phyloP scores from a whole-genome alignment of 1,140 invertebrate genomes.

The Tetramorium simillimum region DNA sequence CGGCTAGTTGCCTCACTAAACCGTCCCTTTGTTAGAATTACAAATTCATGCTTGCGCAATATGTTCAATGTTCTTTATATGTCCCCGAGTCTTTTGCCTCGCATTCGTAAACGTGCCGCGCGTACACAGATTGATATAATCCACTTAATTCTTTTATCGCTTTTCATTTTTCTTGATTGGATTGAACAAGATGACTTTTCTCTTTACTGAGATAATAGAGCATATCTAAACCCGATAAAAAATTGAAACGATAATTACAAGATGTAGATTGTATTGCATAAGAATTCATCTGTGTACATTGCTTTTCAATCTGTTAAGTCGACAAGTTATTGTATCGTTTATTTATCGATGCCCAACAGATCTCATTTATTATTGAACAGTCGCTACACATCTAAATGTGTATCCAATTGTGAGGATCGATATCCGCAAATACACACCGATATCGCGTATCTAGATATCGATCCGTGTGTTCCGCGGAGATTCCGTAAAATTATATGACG shows the following conservation, averaged over 20 bases:
- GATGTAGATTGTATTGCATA: background rate
- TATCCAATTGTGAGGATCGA: background rate
- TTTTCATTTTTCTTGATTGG: background rate
- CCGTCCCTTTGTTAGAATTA: slow-evolving; percentile 53
- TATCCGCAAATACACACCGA: background rate
- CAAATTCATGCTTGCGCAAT: slow-evolving; percentile 39
- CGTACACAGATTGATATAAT: background rate
- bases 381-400: no score
- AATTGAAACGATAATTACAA: background rate
- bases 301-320: background rate
- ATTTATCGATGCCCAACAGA: background rate
- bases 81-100: background rate
- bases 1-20: slow-evolving; percentile 50
- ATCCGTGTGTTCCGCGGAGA: background rate
- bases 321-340: background rate
- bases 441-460: background rate
- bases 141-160: background rate
- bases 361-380: background rate
- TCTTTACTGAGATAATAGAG: background rate
- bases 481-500: slow-evolving; percentile 53
- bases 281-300: background rate
- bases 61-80: slow-evolving; percentile 47
- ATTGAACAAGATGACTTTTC: background rate
- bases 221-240: background rate
- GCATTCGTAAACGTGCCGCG: background rate